phyloP scores from a whole-genome alignment of 2,113 vertebrate species.

The Pangasianodon hypophthalmus region DNA sequence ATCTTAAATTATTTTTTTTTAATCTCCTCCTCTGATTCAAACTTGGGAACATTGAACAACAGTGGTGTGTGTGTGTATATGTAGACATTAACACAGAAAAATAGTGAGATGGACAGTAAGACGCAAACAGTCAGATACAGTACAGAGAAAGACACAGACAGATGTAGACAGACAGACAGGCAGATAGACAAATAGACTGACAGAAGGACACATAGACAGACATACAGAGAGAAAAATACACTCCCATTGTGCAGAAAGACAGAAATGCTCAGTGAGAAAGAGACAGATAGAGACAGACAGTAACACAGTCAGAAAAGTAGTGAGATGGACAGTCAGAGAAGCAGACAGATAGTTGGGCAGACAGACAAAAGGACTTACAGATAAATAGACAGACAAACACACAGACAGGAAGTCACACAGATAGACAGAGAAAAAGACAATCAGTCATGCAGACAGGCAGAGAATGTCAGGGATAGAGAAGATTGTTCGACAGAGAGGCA shows the following conservation, averaged over 20 bases:
- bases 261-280: not conserved
- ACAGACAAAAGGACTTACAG: not conserved
- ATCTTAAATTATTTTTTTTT: too few species aligned
- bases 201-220: conserved; percentile 13
- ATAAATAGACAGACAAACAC: not conserved
- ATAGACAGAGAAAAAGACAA: not conserved
- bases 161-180: too few species aligned
- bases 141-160: too few species aligned
- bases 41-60: too few species aligned
- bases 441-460: not conserved
- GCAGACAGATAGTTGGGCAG: not conserved
- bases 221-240: not conserved
- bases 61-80: too few species aligned
- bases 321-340: not conserved
- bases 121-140: too few species aligned
- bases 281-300: too few species aligned
- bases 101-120: too few species aligned
- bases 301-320: too few species aligned
- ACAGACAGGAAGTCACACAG: not conserved
- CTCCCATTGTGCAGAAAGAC: not conserved
- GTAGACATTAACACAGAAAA: too few species aligned
- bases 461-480: not conserved
- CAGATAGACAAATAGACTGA: too few species aligned
- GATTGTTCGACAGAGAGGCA: not conserved
- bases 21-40: too few species aligned